Evolutionary conservation across 2,888 invertebrate species (phyloP), one percentile per base, ranked within the genome.

Genomic region (Caenorhabditis uteleia): DNA sequence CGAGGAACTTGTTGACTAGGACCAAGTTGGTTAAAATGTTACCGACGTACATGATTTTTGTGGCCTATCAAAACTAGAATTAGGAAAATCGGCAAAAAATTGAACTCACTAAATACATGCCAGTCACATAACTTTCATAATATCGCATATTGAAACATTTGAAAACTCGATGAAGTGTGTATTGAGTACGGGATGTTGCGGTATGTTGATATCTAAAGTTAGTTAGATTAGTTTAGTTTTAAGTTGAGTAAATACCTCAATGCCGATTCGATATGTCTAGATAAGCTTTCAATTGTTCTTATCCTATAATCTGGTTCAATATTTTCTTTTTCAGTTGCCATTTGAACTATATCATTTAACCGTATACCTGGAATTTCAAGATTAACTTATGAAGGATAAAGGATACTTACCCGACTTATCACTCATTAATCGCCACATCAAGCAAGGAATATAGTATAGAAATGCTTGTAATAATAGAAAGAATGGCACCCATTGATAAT

Each of bases 331-430:
- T 82, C 82, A 0, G 82, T 82, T 31, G 82, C 82, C 79, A 82
- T 78, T 66, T 82, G 79, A 18, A 82, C 82, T 48, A 82, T 82
- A 68, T 82, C 82, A 54, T 82, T 81, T 39, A 82, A 60, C 27
- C 82, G 77, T 45, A 82, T 82, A 40, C 81, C 79, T 80, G 40
- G 23, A 61, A 40, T 18, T 21, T 10, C 14, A 10, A 20, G 12
- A 7, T 36, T 38, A 6, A 38, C 25, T 48, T 8, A n/a, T 31
- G 10, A 14, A 16, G 8, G 12, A 18, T 46, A 16, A 29, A n/a
- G n/a, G n/a, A n/a, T n/a, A n/a, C n/a, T n/a, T n/a, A 79, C 86
- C 86, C 16, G 85, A 85, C 64, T 85, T 84, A 55, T 85, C 84
- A 66, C 84, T 85, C 70, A 86, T 80, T 18, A 85, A 72, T 43